Evolutionary conservation across 2,797 vertebrate species (phyloP).

Genomic region (Streptopelia turtur): DNA sequence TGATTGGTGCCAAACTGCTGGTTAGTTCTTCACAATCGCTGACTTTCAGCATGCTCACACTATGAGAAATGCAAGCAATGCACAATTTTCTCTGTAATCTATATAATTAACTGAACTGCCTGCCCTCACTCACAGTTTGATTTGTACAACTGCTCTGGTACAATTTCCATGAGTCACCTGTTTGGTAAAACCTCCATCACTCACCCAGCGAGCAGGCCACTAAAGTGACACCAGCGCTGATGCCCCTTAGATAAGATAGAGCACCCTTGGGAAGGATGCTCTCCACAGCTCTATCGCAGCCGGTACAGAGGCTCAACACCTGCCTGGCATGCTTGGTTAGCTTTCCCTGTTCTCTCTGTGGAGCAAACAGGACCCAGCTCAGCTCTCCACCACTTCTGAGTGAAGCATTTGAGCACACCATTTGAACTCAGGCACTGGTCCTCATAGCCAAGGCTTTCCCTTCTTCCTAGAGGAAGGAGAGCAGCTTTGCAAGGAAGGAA

Average conservation of each 20-base stretch:
- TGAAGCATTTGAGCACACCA: neutral
- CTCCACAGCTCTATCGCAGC: neutral
- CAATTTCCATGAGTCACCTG: neutral
- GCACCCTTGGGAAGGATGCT: neutral
- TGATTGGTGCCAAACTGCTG: neutral
- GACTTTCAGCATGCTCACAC: neutral
- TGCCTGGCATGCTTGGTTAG: neutral
- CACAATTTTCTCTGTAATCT: neutral
- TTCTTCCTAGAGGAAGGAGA: neutral
- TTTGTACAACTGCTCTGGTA: neutral
- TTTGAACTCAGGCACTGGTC: neutral
- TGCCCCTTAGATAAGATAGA: neutral
- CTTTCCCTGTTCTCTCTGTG: neutral
- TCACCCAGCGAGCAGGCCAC: rapidly evolving
- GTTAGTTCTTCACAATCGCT: neutral
- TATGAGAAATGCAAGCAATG: neutral
- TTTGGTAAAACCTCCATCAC: rapidly evolving
- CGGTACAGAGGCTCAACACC: neutral
- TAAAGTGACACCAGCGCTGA: neutral
- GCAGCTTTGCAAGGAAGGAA: neutral
- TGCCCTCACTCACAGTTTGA: neutral
- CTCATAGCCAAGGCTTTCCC: neutral
- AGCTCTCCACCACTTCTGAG: rapidly evolving
- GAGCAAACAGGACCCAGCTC: neutral
- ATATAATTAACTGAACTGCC: neutral